phyloP scores from a whole-genome alignment of 1,140 invertebrate genomes.

The Plectrocnemia conspersa region DNA sequence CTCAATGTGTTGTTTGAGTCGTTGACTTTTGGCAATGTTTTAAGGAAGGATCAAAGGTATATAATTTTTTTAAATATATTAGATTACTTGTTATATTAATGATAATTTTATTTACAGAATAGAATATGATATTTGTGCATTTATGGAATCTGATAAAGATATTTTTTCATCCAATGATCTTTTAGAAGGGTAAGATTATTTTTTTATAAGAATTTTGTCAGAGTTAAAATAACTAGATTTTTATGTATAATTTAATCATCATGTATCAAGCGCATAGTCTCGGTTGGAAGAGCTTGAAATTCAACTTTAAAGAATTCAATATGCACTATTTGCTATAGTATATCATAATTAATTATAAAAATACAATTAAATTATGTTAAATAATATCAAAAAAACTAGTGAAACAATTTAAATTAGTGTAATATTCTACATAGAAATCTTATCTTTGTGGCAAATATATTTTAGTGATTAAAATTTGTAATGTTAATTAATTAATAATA shows the following conservation, averaged over 20 bases:
- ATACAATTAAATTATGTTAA: too few species aligned
- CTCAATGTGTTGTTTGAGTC: conserved; percentile 13
- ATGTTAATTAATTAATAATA: conserved; percentile 3
- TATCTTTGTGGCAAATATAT: too few species aligned
- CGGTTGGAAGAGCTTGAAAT: too few species aligned
- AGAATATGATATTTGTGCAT: conserved; percentile 24
- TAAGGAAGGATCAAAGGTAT: conserved; percentile 34
- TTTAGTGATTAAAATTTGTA: too few species aligned
- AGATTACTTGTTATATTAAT: background rate
- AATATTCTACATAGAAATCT: too few species aligned
- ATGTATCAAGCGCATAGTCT: too few species aligned
- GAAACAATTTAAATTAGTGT: too few species aligned
- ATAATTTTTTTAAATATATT: background rate
- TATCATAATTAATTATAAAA: conserved; percentile 3
- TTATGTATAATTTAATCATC: too few species aligned
- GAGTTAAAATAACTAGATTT: background rate
- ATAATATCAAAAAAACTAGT: too few species aligned
- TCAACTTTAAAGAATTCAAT: too few species aligned
- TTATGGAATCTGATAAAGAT: conserved; percentile 9
- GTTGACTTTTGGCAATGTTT: conserved; percentile 23
- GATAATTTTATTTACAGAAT: conserved; percentile 22
- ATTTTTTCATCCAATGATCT: conserved; percentile 13
- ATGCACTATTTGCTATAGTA: too few species aligned
- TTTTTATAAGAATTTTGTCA: background rate
- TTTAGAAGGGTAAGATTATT: conserved; percentile 20